phyloP scores from a whole-genome alignment of 2,888 invertebrate species.

The Seira ritae region DNA sequence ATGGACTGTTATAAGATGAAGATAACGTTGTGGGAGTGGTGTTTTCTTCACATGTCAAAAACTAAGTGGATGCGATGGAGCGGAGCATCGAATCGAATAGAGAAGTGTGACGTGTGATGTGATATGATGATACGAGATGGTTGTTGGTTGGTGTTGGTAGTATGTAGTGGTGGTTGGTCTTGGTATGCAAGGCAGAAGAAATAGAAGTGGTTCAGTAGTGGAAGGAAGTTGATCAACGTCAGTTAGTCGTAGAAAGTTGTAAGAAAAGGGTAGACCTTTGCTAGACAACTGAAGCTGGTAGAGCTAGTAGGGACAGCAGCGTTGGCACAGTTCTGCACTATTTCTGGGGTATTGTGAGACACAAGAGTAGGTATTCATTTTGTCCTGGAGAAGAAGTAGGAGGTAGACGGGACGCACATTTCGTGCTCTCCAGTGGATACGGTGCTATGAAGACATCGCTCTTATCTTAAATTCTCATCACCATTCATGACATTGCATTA shows the following conservation, averaged over 20 bases:
- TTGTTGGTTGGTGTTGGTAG: too few species aligned
- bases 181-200: slow-evolving; percentile 16
- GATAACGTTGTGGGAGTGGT: slow-evolving; percentile 63
- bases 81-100: too few species aligned
- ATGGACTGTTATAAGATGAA: slow-evolving; percentile 47
- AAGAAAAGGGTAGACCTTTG: not conserved
- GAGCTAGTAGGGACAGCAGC: too few species aligned
- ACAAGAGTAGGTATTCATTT: not conserved
- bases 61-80: slow-evolving; percentile 10
- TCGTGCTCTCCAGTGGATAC: not conserved
- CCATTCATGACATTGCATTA: slow-evolving; percentile 3
- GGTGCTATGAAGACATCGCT: not conserved
- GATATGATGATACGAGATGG: too few species aligned
- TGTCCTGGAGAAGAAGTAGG: too few species aligned
- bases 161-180: too few species aligned
- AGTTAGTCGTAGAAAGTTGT: slow-evolving; percentile 1
- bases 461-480: slow-evolving; percentile 1
- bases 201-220: slow-evolving; percentile 26
- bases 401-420: too few species aligned
- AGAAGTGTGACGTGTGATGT: slow-evolving; percentile 11
- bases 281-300: too few species aligned
- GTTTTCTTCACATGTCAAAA: slow-evolving; percentile 32
- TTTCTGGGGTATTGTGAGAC: slow-evolving; percentile 7
- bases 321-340: not conserved
- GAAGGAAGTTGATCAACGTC: slow-evolving; percentile 33